These are phyloP conservation scores for Lepus oiostolus DNA, from an alignment of 2,797 vertebrate species.

Conservation along the genomic window DNA sequence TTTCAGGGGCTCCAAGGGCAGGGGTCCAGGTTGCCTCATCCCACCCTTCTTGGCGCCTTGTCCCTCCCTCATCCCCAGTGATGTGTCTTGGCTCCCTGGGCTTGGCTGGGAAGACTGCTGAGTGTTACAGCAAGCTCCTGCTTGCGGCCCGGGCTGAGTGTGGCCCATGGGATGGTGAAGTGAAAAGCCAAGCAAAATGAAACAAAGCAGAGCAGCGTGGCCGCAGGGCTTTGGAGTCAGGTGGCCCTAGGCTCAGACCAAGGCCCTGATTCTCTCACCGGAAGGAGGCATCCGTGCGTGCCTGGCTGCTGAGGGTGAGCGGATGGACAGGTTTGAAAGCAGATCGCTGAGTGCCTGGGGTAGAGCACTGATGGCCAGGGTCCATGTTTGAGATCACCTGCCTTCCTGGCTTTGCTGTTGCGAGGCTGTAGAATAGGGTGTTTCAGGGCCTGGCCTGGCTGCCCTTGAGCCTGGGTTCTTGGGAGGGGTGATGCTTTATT, in stretches of 20 bases:
- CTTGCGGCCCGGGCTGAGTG: background rate
- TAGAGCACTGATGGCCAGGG: accelerated
- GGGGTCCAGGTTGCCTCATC: accelerated
- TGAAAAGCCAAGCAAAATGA: background rate
- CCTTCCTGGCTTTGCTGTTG: background rate
- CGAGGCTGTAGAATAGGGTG: background rate
- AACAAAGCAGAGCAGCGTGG: background rate
- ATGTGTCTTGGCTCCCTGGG: background rate
- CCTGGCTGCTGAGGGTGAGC: background rate
- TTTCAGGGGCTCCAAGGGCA: accelerated
- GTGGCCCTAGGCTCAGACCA: background rate
- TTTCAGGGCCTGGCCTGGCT: background rate
- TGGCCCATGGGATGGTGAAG: background rate
- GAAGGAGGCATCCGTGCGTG: background rate
- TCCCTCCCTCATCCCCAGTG: background rate
- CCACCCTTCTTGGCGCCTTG: background rate
- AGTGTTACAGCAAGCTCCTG: background rate
- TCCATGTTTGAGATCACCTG: accelerated
- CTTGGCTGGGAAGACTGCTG: background rate
- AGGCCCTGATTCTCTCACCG: background rate
- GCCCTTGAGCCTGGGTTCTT: background rate
- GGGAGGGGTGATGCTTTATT: background rate
- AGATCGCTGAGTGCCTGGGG: accelerated
- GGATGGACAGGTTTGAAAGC: background rate
- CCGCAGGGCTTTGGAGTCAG: background rate